phyloP scores from a whole-genome alignment of 2,113 vertebrate genomes.

The Seriola rivoliana region DNA sequence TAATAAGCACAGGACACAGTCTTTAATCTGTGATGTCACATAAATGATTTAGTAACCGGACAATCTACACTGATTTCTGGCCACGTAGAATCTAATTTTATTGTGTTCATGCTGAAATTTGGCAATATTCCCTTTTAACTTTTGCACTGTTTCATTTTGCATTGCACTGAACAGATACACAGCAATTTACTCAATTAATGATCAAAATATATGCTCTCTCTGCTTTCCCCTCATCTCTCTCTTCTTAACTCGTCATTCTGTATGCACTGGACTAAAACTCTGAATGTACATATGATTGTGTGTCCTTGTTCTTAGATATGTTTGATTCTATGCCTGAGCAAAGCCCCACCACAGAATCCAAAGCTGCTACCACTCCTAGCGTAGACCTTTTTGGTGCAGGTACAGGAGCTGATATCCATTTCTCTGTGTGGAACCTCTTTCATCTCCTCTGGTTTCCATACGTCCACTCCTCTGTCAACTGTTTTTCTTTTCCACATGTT shows the following conservation, averaged over 20 bases:
- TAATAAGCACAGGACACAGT: too few relatives aligned
- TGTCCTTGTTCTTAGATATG: slow-evolving; percentile 98
- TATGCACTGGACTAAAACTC: slow-evolving; percentile 74
- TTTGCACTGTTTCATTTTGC: slow-evolving; percentile 58
- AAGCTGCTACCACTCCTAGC: slow-evolving; percentile 95
- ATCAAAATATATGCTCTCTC: slow-evolving; percentile 61
- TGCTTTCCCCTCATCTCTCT: slow-evolving; percentile 64
- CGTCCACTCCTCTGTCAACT: slow-evolving; percentile 70
- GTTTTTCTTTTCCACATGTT: slow-evolving; percentile 63
- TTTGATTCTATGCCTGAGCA: slow-evolving; percentile 97
- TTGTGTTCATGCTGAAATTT: slow-evolving; percentile 29
- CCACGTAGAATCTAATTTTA: too few relatives aligned
- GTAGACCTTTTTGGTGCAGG: slow-evolving; percentile 99
- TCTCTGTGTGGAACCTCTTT: slow-evolving; percentile 78
- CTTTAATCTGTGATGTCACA: too few relatives aligned
- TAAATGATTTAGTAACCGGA: too few relatives aligned
- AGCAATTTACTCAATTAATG: slow-evolving; percentile 33
- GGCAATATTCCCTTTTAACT: slow-evolving; percentile 58
- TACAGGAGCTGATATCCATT: slow-evolving; percentile 85
- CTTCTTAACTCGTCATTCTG: slow-evolving; percentile 68
- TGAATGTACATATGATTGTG: slow-evolving; percentile 83
- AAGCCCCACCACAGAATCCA: slow-evolving; percentile 91
- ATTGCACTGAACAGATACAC: slow-evolving; percentile 59
- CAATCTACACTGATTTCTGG: too few relatives aligned
- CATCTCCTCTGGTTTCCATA: slow-evolving; percentile 77